These are phyloP conservation scores for Kuschelorhynchus macadamiae DNA, from an alignment of 2,888 invertebrate species.

Conservation along the genomic window DNA sequence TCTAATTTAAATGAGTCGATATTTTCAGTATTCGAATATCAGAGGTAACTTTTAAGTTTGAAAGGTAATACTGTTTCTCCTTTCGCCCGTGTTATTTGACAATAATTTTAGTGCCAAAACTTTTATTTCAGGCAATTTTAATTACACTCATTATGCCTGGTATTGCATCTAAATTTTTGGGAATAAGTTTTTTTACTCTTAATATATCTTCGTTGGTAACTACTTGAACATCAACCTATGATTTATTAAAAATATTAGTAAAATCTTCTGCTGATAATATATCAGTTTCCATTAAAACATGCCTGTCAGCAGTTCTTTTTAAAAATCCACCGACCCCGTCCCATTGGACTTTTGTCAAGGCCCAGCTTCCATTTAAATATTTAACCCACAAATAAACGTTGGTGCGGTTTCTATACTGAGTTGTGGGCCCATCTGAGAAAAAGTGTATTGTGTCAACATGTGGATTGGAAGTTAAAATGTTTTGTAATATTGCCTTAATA, in stretches of 20 bases:
- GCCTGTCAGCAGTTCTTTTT: slow-evolving; percentile 32
- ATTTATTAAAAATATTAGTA: slow-evolving; percentile 8
- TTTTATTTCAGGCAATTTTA: slow-evolving; percentile 4
- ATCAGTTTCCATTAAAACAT: slow-evolving; percentile 23
- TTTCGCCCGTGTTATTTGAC: too few species aligned
- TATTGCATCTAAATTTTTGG: slow-evolving; percentile 14
- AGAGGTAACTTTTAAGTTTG: too few species aligned
- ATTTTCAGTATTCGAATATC: too few species aligned
- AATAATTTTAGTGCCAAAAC: too few species aligned
- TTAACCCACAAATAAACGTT: slow-evolving; percentile 20
- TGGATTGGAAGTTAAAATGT: slow-evolving; percentile 4
- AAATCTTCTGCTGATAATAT: slow-evolving; percentile 13
- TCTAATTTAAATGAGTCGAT: too few species aligned
- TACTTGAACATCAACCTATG: background rate
- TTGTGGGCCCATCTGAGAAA: slow-evolving; percentile 41
- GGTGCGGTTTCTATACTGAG: slow-evolving; percentile 34
- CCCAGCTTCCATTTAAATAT: slow-evolving; percentile 7
- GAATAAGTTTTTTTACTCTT: background rate
- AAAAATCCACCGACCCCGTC: slow-evolving; percentile 36
- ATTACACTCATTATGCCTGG: slow-evolving; percentile 16
- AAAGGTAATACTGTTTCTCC: too few species aligned
- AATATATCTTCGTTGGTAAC: background rate
- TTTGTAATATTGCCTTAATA: slow-evolving; percentile 17
- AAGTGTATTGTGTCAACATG: slow-evolving; percentile 19
- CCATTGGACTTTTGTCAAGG: slow-evolving; percentile 37